Conservation (phyloP, 37 sponge, comb jelly and placozoan species). For the Bolinopsis microptera region DNA sequence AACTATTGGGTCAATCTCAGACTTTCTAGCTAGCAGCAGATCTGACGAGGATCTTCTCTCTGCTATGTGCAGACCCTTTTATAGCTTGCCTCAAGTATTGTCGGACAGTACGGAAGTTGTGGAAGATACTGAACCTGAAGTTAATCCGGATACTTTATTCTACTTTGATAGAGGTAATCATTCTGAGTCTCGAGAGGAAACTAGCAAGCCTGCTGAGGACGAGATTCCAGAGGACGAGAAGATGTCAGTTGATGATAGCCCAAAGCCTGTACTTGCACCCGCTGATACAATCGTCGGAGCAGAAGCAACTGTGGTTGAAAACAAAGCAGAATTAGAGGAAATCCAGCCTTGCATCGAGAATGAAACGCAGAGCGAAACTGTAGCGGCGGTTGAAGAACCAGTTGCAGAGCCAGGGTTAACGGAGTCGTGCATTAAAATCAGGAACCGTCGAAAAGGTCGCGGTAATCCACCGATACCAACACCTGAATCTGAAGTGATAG, state of each 20-base stretch:
- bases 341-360: not conserved
- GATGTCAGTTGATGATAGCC: not conserved
- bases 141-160: not conserved
- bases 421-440: conserved; percentile 11
- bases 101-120: not conserved
- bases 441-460: not conserved
- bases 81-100: not conserved
- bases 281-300: not conserved
- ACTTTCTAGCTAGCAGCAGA: not conserved
- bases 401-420: not conserved
- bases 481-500: not conserved
- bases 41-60: not conserved
- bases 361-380: not conserved
- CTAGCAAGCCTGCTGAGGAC: not conserved
- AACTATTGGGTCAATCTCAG: not conserved
- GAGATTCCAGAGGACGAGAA: not conserved
- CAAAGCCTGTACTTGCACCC: not conserved
- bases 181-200: not conserved
- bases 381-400: not conserved
- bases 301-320: not conserved
- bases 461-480: not conserved
- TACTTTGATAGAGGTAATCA: not conserved
- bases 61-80: conserved; percentile 5
- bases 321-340: not conserved
- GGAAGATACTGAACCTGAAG: not conserved